These are phyloP conservation scores for Psix sp. DNA, from an alignment of 1,140 invertebrate species.

Conservation along the genomic window DNA sequence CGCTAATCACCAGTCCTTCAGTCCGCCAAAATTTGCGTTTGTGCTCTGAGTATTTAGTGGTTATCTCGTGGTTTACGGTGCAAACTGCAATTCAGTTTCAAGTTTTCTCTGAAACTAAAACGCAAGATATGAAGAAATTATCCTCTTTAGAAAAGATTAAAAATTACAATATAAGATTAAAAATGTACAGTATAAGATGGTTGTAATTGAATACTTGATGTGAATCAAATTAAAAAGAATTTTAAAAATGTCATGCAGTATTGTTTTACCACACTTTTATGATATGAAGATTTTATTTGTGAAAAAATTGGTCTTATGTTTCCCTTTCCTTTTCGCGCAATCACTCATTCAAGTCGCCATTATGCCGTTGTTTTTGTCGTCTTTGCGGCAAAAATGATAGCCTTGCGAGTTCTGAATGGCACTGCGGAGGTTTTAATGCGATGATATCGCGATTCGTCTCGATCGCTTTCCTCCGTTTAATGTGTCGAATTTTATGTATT, in stretches of 20 bases:
- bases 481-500: constrained; percentile 47
- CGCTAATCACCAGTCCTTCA: constrained; percentile 20
- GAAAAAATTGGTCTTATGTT: too few relatives aligned
- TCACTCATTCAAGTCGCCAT: constrained; percentile 24
- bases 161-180: too few relatives aligned
- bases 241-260: neutral
- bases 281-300: too few relatives aligned
- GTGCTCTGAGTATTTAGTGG: too few relatives aligned
- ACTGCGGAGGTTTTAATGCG: constrained; percentile 34
- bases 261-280: constrained; percentile 2
- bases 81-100: too few relatives aligned
- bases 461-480: constrained; percentile 50
- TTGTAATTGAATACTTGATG: neutral
- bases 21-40: neutral
- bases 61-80: too few relatives aligned
- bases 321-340: constrained; percentile 1
- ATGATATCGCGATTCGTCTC: constrained; percentile 40
- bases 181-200: constrained; percentile 2
- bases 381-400: constrained; percentile 34
- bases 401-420: constrained; percentile 25
- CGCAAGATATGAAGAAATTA: too few relatives aligned
- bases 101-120: too few relatives aligned
- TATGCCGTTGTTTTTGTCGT: constrained; percentile 39
- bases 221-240: constrained; percentile 1
- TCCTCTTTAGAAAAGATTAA: too few relatives aligned